Evolutionary conservation across 37 sponge, comb jelly and placozoan species (phyloP), one percentile per base, ranked within the genome.

Genomic region (Theonella swinhoei): DNA sequence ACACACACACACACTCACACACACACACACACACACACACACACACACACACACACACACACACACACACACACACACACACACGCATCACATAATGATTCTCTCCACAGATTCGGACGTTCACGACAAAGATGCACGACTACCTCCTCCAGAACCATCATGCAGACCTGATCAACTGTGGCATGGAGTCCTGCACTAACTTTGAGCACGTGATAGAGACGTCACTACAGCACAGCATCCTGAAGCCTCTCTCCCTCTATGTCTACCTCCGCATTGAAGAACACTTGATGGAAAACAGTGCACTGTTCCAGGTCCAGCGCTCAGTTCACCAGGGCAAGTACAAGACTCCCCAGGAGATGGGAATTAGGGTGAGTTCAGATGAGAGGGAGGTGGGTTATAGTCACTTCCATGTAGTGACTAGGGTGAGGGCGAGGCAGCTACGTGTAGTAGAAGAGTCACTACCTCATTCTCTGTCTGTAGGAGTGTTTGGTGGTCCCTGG

Each of bases 191-290:
- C 8, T 89, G 89, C 32, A 54, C 63, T 61, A 83, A 83, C 77
- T 79, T 87, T 87, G 92, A 83, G 8, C 88, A 91, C 28, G 78
- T 91, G 62, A 3, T 91, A 25, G 92, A 91, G 76, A 72, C 78
- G 0, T 23, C 88, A 31, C 70, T 91, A 32, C 92, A 91, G 64
- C 83, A 83, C 75, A 78, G 79, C 42, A 58, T 84, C 14, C 47
- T 75, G 3, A 67, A 64, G 35, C 89, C 84, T 34, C 84, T 83
- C 64, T 82, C 81, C 8, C 75, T 75, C 60, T 76, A 42, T 34
- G 26, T 88, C 63, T 82, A 82, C 68, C 39, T 71, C 23, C 64
- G 77, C 25, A 41, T 88, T 1, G 68, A 88, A 41, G 83, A 72
- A 38, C 30, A 77, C 75, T 77, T 77, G 30, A 36, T 61, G 36